Percentiles rank a stretch among this genome's conserved stretches.
Evolutionary conservation across 2,797 vertebrate genomes (phyloP).

Genomic region (Bradypodion ventrale): DNA sequence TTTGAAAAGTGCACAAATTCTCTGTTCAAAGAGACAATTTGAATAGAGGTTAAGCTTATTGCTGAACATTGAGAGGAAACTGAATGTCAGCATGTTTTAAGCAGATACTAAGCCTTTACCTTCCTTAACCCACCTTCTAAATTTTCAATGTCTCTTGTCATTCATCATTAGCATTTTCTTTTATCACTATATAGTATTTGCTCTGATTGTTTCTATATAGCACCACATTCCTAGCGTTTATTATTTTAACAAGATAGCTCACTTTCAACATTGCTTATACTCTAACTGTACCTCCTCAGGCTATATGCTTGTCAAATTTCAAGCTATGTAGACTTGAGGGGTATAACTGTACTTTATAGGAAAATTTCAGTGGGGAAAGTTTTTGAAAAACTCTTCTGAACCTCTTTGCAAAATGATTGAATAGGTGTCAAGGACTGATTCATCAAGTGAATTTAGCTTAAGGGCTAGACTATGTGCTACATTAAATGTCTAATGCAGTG

Average conservation of each 20-base stretch:
- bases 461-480: background rate
- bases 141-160: conserved; percentile 15
- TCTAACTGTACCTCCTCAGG: background rate
- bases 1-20: conserved; percentile 41
- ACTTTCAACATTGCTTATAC: conserved; percentile 32
- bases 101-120: conserved; percentile 32
- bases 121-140: background rate
- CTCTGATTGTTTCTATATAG: background rate
- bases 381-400: background rate
- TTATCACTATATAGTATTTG: conserved; percentile 15
- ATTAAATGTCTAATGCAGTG: background rate
- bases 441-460: background rate
- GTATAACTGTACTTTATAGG: conserved; percentile 23
- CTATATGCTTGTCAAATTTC: background rate
- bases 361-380: conserved; percentile 15
- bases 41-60: conserved; percentile 42
- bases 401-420: background rate
- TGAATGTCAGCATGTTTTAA: conserved; percentile 39
- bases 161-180: conserved; percentile 1
- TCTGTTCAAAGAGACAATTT: conserved; percentile 42
- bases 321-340: background rate
- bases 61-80: conserved; percentile 22
- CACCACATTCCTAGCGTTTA: conserved; percentile 13
- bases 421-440: background rate
- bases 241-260: conserved; percentile 25